phyloP scores from a whole-genome alignment of 1,140 invertebrate species.

The Drosophila nannoptera region DNA sequence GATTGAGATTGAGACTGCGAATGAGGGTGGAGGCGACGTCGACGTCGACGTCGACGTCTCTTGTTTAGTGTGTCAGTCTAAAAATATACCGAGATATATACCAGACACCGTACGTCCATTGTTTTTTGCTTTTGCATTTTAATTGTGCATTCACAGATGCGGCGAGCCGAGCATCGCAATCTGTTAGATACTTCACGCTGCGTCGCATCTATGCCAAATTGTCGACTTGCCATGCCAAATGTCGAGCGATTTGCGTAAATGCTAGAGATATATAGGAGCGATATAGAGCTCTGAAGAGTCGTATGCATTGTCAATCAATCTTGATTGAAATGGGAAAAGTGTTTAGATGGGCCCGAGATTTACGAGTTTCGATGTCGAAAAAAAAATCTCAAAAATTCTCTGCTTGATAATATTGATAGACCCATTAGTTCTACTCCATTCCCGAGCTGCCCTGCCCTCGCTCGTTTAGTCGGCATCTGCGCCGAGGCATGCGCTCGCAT shows the following conservation, averaged over 20 bases:
- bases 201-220: conserved; percentile 39
- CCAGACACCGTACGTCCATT: conserved; percentile 39
- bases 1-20: background rate
- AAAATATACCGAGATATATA: conserved; percentile 36
- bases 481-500: conserved; percentile 27
- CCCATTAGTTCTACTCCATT: background rate
- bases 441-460: background rate
- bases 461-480: conserved; percentile 10
- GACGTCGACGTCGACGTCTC: conserved; percentile 32
- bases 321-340: background rate
- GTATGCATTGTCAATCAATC: background rate
- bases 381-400: too few species aligned
- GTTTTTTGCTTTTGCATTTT: conserved; percentile 53
- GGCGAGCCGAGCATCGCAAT: conserved; percentile 35
- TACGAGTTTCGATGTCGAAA: too few species aligned
- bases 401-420: too few species aligned
- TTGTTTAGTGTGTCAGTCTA: conserved; percentile 69
- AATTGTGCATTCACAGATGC: conserved; percentile 53
- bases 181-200: conserved; percentile 39
- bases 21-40: background rate
- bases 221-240: conserved; percentile 20
- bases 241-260: conserved; percentile 42
- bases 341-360: too few species aligned
- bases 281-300: background rate
- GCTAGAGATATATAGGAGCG: background rate